phyloP scores from a whole-genome alignment of 2,888 invertebrate genomes.

The Phasia obesa region DNA sequence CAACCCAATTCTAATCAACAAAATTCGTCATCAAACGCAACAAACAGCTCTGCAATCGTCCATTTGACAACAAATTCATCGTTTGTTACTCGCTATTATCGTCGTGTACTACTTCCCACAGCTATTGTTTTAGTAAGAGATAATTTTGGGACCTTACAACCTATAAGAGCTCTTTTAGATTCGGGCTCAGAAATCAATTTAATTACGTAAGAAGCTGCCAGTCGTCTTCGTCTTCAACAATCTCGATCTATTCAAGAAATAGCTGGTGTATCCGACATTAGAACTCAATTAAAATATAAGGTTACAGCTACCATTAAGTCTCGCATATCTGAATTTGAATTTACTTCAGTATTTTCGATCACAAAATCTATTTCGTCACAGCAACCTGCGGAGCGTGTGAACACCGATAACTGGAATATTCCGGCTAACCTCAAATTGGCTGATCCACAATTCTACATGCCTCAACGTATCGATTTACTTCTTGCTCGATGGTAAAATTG shows the following conservation, averaged over 20 bases:
- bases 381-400: background rate
- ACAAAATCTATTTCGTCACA: constrained; percentile 35
- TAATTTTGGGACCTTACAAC: constrained; percentile 33
- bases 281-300: constrained; percentile 6
- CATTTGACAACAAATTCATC: no score
- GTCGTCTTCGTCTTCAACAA: constrained; percentile 15
- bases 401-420: background rate
- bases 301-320: constrained; percentile 18
- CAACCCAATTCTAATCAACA: constrained; percentile 1
- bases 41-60: background rate
- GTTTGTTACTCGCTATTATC: no score
- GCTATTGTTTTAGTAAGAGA: no score
- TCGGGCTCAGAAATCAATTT: constrained; percentile 15
- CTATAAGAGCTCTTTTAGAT: constrained; percentile 23
- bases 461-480: no score
- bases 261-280: constrained; percentile 26
- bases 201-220: constrained; percentile 10
- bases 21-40: background rate
- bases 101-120: constrained; percentile 1
- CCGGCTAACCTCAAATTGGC: constrained; percentile 6
- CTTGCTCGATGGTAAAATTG: no score
- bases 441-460: constrained; percentile 52
- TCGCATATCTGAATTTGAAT: constrained; percentile 25
- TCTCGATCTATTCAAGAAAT: background rate
- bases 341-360: constrained; percentile 27